phyloP scores from a whole-genome alignment of 2,797 vertebrate genomes.

The Potorous gilbertii region DNA sequence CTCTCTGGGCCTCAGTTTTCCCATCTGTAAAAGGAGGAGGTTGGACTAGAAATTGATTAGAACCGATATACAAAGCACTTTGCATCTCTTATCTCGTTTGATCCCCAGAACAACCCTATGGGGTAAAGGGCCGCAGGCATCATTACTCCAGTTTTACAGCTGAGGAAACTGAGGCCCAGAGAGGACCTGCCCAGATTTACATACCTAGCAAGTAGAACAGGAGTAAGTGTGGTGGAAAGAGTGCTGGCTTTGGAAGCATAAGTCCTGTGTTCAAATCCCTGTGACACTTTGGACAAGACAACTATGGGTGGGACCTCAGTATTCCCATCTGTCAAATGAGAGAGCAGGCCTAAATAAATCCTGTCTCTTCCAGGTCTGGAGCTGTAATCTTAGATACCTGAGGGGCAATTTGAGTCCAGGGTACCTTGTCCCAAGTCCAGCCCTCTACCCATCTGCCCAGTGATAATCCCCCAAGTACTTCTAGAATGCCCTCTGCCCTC shows the following conservation, averaged over 20 bases:
- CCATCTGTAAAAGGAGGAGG: not conserved
- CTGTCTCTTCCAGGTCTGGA: too few species aligned
- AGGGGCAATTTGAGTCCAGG: too few species aligned
- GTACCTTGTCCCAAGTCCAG: too few species aligned
- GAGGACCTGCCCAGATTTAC: not conserved
- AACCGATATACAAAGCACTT: not conserved
- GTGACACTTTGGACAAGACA: not conserved
- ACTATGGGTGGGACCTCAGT: not conserved
- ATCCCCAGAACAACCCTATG: not conserved
- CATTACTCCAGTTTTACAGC: not conserved
- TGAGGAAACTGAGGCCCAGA: not conserved
- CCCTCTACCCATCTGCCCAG: not conserved
- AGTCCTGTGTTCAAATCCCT: not conserved
- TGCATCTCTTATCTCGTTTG: not conserved
- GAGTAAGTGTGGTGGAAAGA: not conserved
- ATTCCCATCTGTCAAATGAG: not conserved
- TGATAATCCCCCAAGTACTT: too few species aligned
- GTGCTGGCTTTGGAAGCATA: not conserved
- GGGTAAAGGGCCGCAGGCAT: not conserved
- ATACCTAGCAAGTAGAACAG: not conserved
- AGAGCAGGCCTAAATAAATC: not conserved
- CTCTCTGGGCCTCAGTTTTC: not conserved
- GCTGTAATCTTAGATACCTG: too few species aligned
- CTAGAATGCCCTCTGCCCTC: not conserved
- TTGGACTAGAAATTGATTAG: not conserved